Conservation (phyloP, 1,140 invertebrate species). For the Leptopilina boulardi region DNA sequence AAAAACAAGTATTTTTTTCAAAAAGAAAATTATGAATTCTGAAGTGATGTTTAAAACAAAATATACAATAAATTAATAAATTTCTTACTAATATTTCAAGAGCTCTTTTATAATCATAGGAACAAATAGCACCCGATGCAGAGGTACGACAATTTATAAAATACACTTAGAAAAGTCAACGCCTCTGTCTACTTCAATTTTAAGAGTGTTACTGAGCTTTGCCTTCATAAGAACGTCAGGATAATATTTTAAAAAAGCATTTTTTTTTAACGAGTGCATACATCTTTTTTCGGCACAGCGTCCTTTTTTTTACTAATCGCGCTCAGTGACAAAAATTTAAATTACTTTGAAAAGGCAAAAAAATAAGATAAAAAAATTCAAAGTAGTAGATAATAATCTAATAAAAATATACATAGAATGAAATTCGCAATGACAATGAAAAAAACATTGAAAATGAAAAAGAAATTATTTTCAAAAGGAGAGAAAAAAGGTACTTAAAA, state of each 20-base stretch:
- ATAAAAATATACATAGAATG: neutral
- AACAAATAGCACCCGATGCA: neutral
- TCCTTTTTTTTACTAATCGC: neutral
- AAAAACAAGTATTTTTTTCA: no score
- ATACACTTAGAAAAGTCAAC: neutral
- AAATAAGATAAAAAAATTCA: neutral
- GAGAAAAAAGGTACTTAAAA: neutral
- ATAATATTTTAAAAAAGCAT: neutral
- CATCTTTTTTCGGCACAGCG: neutral
- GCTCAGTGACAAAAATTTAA: neutral
- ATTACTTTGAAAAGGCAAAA: neutral
- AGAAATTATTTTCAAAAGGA: neutral
- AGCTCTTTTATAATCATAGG: neutral
- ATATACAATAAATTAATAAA: neutral
- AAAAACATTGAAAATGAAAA: neutral
- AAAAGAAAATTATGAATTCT: constrained; percentile 2
- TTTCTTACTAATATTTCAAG: neutral
- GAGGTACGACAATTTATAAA: neutral
- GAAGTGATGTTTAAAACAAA: neutral
- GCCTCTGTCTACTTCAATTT: constrained; percentile 13
- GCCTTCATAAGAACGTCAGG: neutral
- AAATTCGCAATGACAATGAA: neutral
- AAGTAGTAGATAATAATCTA: neutral
- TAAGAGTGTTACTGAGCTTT: neutral
- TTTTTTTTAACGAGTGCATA: neutral